These are phyloP conservation scores for Characodon lateralis DNA, from an alignment of 2,797 vertebrate species.

Conservation along the genomic window DNA sequence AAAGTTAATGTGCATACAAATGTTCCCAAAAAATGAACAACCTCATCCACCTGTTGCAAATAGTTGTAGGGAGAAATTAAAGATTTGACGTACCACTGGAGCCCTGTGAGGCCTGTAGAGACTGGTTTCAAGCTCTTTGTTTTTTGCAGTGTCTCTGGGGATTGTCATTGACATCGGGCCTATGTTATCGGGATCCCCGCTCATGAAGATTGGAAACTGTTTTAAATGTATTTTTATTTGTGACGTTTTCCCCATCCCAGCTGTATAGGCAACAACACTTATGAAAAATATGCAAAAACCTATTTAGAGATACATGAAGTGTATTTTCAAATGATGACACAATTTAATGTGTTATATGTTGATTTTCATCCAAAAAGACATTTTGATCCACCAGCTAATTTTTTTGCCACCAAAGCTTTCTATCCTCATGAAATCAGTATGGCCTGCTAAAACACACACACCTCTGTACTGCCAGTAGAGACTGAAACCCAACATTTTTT, in stretches of 20 bases:
- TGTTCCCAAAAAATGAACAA: background rate
- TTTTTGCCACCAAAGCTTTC: too few species aligned
- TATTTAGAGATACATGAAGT: background rate
- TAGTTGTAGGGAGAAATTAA: background rate
- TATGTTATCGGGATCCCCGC: too few species aligned
- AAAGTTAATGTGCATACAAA: background rate
- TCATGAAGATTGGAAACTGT: background rate
- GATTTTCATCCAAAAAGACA: too few species aligned
- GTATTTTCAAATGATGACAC: background rate
- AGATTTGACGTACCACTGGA: background rate
- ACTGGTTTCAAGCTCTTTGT: background rate
- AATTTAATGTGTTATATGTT: background rate
- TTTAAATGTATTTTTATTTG: background rate
- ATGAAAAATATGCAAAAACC: background rate
- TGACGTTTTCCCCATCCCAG: background rate
- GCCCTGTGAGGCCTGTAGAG: background rate
- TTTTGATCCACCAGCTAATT: too few species aligned
- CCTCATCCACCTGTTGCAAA: background rate
- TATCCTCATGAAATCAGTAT: conserved; percentile 5
- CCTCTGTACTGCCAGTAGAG: conserved; percentile 25
- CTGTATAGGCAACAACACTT: background rate
- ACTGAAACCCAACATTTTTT: conserved; percentile 64
- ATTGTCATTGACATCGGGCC: too few species aligned
- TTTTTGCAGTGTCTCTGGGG: background rate
- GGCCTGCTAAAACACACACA: conserved; percentile 9